Base-by-base conservation (phyloP, 2,888 invertebrate genomes). In the Creontiades dilutus region DNA sequence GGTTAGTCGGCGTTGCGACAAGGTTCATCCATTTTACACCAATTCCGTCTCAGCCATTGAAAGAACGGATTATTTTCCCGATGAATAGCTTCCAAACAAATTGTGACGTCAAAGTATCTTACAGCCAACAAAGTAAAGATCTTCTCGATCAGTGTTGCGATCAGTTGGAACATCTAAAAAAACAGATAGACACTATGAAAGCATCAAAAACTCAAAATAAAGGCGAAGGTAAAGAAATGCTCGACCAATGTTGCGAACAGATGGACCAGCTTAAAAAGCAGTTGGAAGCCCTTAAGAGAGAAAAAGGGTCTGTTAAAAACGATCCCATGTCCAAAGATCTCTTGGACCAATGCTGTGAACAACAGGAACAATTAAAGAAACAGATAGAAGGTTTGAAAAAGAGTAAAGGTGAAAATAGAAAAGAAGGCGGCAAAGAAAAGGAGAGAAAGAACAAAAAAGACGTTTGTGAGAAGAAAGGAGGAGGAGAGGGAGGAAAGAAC, bases 191-290 rank as follows among this genome's bases (percentile, higher is more conserved):
- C 0, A 14, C 14, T 14, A 3, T 88, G 52, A 68, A 76, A n/a
- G 75, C n/a, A 9, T 47, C 48, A 12, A 80, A 88, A 55, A n/a
- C 13, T 52, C 27, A 61, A 46, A 28, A 57, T 37, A 85, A 80
- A 19, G 47, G n/a, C 23, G 52, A 80, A 11, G 46, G 4, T 2
- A 52, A 78, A 46, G 80, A 88, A 0, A 23, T 76, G 78, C 46
- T 88, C n/a, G 88, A 88, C 16, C 46, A 52, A 55, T 88, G 88
- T 55, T 88, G 88, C 55, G 88, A 88, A 16, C 61, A 88, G 37
- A 48, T 88, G 88, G 80, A 78, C 0, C 23, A 88, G 7, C 55
- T 78, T 2, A 78, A 80, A 27, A 48, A 80, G 37, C 52, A 88
- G 55, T 37, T 88, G 19, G 78, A 48, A 14, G 23, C 78, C 4